Evolutionary conservation across 2,888 invertebrate genomes (phyloP), one percentile per base, ranked within the genome.

Genomic region (Amphipoea oculea): DNA sequence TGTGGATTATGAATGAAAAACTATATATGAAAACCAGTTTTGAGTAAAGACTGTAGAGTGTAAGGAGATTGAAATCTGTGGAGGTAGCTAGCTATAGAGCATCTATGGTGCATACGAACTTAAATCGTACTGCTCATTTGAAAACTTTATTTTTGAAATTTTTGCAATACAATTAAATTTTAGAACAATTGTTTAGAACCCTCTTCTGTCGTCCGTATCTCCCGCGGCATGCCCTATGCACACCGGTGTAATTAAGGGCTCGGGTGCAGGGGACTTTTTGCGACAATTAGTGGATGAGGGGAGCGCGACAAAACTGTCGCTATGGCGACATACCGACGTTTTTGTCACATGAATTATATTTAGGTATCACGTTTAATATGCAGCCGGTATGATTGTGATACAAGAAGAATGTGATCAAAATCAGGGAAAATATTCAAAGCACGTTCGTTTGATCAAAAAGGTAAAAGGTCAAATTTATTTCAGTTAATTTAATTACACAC

Each of bases 201-300:
- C 78, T 72, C 76, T 23, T 36, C 45, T 60, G n/a, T 48, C 66
- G 62, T 51, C 36, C 73, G 63, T 69, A 29, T 69, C 82, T 72
- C 71, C 69, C 62, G n/a, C 70, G 83, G 45, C 79, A 75, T 80
- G 80, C 84, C 74, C 82, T 48, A 42, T 86, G 77, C 86, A 75
- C 79, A 74, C 76, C 70, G 74, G 75, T 81, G 82, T 88, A 90
- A 91, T 90, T 87, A 88, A 90, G 86, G 89, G 81, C 68, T 78
- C 80, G 68, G 70, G 76, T 65, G 78, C 74, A 76, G 83, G 91
- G 90, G 83, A 77, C 88, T 90, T 92, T 92, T 92, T 91, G 90
- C 89, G 86, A 86, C 91, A 92, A 94, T 93, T 94, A 92, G 90
- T 84, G 79, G 14, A 57, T 69, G 73, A 86, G 86, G 90, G 91